A percentile compares a stretch with the other conserved stretches of the same genome.
These are phyloP conservation scores for Trichonephila clavipes DNA, from an alignment of 1,140 invertebrate species.

Conservation along the genomic window DNA sequence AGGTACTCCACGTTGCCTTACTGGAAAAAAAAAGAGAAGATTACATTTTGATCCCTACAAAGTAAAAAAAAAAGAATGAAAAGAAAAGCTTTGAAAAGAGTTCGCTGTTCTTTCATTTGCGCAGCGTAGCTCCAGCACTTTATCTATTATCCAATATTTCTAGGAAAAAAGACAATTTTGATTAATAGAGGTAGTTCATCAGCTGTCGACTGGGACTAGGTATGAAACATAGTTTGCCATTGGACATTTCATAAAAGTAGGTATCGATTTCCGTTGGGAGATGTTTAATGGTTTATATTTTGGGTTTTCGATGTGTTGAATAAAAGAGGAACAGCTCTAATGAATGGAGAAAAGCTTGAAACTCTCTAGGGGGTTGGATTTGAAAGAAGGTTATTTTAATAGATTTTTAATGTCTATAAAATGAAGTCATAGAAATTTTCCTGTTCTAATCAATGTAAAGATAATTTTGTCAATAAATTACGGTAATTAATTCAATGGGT, in stretches of 20 bases:
- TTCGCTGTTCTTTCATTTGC: not conserved
- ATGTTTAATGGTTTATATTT: constrained; percentile 36
- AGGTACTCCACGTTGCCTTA: not conserved
- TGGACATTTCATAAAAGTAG: constrained; percentile 24
- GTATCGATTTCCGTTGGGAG: constrained; percentile 42
- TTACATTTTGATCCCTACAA: not conserved
- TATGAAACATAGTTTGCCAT: constrained; percentile 37
- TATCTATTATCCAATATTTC: constrained; percentile 37
- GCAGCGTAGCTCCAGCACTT: not conserved
- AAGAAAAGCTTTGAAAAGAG: not conserved
- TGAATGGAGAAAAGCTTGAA: not conserved
- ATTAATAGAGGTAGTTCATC: constrained; percentile 40
- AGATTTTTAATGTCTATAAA: not conserved
- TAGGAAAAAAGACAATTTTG: constrained; percentile 3
- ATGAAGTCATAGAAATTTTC: not conserved
- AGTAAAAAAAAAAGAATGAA: not conserved
- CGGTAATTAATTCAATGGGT: not conserved
- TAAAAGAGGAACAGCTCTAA: not conserved
- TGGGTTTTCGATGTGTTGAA: constrained; percentile 20
- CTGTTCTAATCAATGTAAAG: not conserved
- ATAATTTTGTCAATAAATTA: not conserved
- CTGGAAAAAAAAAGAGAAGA: not conserved
- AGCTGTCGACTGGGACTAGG: constrained; percentile 15
- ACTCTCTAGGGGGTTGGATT: not conserved
- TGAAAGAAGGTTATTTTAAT: not conserved